A percentile compares a stretch with the other conserved stretches of the same genome.
These are phyloP conservation scores for Paratilapia polleni DNA, from an alignment of 2,113 vertebrate species.

Conservation along the genomic window DNA sequence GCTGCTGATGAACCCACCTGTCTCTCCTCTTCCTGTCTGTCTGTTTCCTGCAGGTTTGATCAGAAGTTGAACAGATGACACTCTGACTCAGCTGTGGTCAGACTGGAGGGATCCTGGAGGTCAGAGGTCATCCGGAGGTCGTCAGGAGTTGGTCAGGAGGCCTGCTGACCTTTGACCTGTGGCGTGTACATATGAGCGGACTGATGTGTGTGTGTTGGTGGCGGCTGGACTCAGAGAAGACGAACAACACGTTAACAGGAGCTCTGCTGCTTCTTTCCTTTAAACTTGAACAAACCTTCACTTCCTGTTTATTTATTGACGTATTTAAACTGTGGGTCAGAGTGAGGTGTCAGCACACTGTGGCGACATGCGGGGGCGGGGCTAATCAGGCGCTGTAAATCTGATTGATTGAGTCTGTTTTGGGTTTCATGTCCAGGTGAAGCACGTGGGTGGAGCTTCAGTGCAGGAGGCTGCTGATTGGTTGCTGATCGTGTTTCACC, in stretches of 20 bases:
- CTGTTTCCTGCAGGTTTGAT: constrained; percentile 73
- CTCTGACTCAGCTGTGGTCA: background rate
- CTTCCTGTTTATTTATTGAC: constrained; percentile 8
- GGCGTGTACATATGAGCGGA: background rate
- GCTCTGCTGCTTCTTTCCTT: background rate
- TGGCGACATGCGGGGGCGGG: background rate
- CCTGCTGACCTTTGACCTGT: constrained; percentile 27
- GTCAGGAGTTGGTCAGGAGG: too few species aligned
- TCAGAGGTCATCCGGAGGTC: too few species aligned
- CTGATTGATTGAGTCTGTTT: background rate
- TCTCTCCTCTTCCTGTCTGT: background rate
- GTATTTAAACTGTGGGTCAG: background rate
- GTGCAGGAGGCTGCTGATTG: background rate
- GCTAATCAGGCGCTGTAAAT: background rate
- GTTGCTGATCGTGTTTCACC: background rate
- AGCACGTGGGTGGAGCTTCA: background rate
- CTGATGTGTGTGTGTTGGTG: constrained; percentile 6
- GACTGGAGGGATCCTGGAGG: background rate
- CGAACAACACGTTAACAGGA: background rate
- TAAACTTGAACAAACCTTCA: background rate
- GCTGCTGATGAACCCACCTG: too few species aligned
- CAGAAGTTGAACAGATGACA: constrained; percentile 64
- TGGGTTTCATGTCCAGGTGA: background rate
- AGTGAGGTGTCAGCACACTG: background rate
- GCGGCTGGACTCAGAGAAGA: background rate